phyloP scores from a whole-genome alignment of 2,888 invertebrate species.

The Alsophila aescularia region DNA sequence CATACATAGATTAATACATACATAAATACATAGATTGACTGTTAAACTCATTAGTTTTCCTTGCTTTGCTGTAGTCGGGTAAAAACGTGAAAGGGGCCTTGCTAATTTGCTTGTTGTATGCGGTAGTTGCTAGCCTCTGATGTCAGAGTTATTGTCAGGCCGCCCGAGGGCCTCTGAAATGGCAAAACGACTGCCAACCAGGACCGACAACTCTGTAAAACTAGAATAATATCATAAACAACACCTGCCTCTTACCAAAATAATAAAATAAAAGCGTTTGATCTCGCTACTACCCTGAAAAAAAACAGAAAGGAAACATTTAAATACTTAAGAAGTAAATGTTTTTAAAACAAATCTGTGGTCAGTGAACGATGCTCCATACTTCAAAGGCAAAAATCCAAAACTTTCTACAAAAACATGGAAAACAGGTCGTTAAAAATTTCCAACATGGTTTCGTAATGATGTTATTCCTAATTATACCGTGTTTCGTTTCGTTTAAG shows the following conservation, averaged over 20 bases:
- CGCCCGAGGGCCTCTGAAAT: too few relatives aligned
- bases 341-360: constrained; percentile 17
- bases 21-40: too few relatives aligned
- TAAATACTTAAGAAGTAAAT: constrained; percentile 7
- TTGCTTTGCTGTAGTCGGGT: too few relatives aligned
- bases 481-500: constrained; percentile 8
- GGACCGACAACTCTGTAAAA: too few relatives aligned
- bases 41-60: too few relatives aligned
- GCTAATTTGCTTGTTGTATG: too few relatives aligned
- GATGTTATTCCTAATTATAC: constrained; percentile 32
- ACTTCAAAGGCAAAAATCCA: constrained; percentile 43
- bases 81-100: too few relatives aligned
- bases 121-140: too few relatives aligned
- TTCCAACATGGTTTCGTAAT: constrained; percentile 21
- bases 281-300: not conserved
- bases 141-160: too few relatives aligned
- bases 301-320: not conserved
- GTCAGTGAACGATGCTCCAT: constrained; percentile 25
- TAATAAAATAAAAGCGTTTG: not conserved
- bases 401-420: constrained; percentile 24
- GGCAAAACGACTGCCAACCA: too few relatives aligned
- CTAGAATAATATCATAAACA: too few relatives aligned
- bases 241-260: not conserved
- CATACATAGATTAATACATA: too few relatives aligned
- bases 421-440: constrained; percentile 28